These are phyloP conservation scores for Rhopilema esculentum DNA, from an alignment of 30 jellyfish, hydroid and myxozoan genomes.

Conservation along the genomic window DNA sequence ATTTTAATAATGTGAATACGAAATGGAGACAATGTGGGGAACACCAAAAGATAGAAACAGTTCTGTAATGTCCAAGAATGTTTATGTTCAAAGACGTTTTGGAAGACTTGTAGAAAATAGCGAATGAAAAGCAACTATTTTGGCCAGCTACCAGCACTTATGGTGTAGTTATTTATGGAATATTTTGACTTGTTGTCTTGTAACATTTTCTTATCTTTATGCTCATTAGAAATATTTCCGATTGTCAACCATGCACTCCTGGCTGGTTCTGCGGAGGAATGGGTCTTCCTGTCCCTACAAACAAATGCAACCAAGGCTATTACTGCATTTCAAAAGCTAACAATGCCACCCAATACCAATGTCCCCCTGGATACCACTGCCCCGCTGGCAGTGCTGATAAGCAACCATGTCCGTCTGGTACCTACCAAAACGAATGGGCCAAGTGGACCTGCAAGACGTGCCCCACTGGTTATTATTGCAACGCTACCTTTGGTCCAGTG, in stretches of 20 bases:
- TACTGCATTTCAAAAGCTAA: constrained; percentile 86
- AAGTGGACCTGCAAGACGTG: constrained; percentile 92
- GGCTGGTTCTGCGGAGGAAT: constrained; percentile 93
- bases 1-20: too few relatives aligned
- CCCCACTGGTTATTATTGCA: constrained; percentile 89
- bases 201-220: too few relatives aligned
- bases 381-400: constrained; percentile 61
- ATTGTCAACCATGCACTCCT: constrained; percentile 91
- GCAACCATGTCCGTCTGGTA: constrained; percentile 91
- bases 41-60: too few relatives aligned
- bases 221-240: constrained; percentile 72
- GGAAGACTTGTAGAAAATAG: too few relatives aligned
- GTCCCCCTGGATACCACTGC: constrained; percentile 90
- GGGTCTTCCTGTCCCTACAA: constrained; percentile 80
- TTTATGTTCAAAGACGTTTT: too few relatives aligned
- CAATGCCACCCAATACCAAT: constrained; percentile 65
- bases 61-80: too few relatives aligned
- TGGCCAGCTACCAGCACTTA: too few relatives aligned
- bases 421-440: constrained; percentile 86
- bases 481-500: constrained; percentile 81
- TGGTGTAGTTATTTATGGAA: too few relatives aligned
- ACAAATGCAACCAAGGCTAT: constrained; percentile 84
- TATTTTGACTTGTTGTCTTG: too few relatives aligned
- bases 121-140: too few relatives aligned
- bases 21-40: too few relatives aligned